Evolutionary conservation across 2,888 invertebrate species (phyloP).

Genomic region (Lasioglossum lativentre): DNA sequence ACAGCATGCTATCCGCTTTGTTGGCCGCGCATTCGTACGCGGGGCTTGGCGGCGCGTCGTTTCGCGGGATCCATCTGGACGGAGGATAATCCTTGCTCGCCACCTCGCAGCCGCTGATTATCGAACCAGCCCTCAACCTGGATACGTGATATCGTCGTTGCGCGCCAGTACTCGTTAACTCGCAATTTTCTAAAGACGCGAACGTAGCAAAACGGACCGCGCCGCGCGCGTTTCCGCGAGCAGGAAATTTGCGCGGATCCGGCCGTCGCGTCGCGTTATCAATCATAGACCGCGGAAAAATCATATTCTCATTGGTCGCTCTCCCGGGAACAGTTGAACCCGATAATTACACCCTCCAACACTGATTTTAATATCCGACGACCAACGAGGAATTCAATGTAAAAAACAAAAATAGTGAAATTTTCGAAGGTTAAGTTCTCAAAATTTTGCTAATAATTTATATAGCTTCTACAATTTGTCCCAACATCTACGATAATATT

Average conservation of each 20-base stretch:
- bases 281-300: not conserved
- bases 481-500: not conserved
- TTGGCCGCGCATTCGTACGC: slow-evolving; percentile 31
- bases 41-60: slow-evolving; percentile 16
- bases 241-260: not conserved
- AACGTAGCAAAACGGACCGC: not conserved
- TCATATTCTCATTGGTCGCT: not conserved
- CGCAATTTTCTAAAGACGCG: slow-evolving; percentile 32
- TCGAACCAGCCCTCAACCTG: slow-evolving; percentile 34
- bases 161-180: slow-evolving; percentile 39
- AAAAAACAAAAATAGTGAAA: not conserved
- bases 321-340: not conserved
- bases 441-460: not conserved
- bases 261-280: not conserved
- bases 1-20: slow-evolving; percentile 27
- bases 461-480: not conserved
- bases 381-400: not conserved
- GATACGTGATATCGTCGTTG: slow-evolving; percentile 27
- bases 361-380: too few species aligned
- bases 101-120: slow-evolving; percentile 35
- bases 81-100: slow-evolving; percentile 39
- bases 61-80: slow-evolving; percentile 39
- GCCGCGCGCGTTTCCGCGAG: not conserved
- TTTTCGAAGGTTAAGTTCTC: too few species aligned
- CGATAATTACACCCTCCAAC: not conserved